Percentiles rank a stretch among this genome's conserved stretches.
Conservation (phyloP, 2,797 vertebrate genomes). For the Acrossocheilus fasciatus region DNA sequence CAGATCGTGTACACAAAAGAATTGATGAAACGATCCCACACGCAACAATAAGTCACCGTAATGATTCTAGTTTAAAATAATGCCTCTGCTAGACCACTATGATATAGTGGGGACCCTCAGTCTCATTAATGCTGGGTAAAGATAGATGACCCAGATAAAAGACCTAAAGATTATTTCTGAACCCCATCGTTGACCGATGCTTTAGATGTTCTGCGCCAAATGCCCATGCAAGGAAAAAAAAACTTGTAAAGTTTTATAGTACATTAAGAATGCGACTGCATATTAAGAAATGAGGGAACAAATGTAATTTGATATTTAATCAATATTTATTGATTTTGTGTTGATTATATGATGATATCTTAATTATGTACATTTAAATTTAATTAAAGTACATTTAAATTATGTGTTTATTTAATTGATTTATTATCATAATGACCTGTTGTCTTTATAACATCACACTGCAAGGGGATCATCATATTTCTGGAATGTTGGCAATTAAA, state of each 20-base stretch:
- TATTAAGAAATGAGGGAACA: neutral
- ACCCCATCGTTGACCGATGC: conserved; percentile 52
- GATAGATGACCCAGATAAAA: conserved; percentile 82
- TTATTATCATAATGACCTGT: neutral
- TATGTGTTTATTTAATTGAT: neutral
- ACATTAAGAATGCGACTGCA: neutral
- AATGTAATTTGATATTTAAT: neutral
- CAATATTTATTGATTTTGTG: neutral
- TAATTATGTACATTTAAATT: no score
- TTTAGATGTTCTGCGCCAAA: conserved; percentile 24
- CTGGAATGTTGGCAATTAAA: neutral
- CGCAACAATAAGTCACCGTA: conserved; percentile 80
- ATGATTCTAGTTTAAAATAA: conserved; percentile 83
- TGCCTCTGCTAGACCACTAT: conserved; percentile 76
- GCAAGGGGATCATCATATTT: neutral
- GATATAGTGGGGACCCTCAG: conserved; percentile 78
- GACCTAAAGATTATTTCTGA: conserved; percentile 74
- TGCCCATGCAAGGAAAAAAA: conserved; percentile 1
- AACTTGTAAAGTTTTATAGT: neutral
- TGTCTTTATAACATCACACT: neutral
- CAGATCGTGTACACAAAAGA: conserved; percentile 71
- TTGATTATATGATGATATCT: neutral
- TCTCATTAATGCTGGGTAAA: conserved; percentile 81
- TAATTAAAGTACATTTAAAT: no score
- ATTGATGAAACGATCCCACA: conserved; percentile 73